phyloP scores from a whole-genome alignment of 2,797 vertebrate genomes.

The Sardinella longiceps region DNA sequence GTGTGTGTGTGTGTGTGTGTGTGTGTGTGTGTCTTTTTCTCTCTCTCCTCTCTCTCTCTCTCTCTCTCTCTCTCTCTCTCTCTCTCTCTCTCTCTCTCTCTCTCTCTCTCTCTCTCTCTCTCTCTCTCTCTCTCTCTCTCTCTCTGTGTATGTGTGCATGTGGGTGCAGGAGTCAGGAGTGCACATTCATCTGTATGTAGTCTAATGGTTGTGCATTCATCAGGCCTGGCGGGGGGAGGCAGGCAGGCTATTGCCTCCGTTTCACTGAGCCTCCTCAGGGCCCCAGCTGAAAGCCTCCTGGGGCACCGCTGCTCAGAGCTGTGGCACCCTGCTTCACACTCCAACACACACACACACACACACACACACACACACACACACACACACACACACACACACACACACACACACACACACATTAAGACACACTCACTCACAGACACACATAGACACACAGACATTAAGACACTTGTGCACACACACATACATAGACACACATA shows the following conservation, averaged over 20 bases:
- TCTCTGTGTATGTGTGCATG: no score
- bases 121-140: background rate
- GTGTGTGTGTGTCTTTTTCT: background rate
- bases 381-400: background rate
- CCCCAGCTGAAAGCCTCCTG: background rate
- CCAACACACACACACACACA: background rate
- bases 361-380: constrained; percentile 7
- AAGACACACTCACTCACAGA: background rate
- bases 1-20: constrained; percentile 5
- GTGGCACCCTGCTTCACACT: constrained; percentile 1
- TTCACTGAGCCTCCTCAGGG: background rate
- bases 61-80: no score
- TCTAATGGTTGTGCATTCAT: constrained; percentile 23
- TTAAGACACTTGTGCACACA: background rate
- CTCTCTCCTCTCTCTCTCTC: background rate
- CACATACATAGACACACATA: background rate
- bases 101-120: background rate
- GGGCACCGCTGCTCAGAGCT: background rate
- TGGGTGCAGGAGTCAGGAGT: background rate
- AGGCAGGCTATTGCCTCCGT: constrained; percentile 19
- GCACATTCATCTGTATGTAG: constrained; percentile 13
- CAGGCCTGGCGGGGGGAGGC: background rate
- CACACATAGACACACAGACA: background rate
- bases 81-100: background rate
- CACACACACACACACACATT: background rate